phyloP scores from a whole-genome alignment of 2,888 invertebrate genomes.

The Dusona sp. region DNA sequence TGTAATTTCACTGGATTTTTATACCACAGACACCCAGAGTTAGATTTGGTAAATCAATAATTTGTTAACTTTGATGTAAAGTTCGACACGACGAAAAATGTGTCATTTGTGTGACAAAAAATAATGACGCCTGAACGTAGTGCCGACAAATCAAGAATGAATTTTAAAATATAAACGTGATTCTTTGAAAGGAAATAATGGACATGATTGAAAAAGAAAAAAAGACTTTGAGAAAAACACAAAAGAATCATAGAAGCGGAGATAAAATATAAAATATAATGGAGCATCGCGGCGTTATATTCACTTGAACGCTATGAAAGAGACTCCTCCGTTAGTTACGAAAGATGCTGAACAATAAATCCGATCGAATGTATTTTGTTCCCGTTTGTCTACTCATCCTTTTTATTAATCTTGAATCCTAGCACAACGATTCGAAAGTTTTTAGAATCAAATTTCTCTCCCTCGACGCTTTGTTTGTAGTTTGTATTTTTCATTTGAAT shows the following conservation, averaged over 20 bases:
- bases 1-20: not conserved
- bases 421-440: not conserved
- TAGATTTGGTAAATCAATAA: not conserved
- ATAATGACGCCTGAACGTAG: not conserved
- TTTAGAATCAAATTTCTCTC: not conserved
- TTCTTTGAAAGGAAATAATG: not conserved
- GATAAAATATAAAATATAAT: not conserved
- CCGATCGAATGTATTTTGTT: not conserved
- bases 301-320: not conserved
- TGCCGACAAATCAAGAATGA: not conserved
- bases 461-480: not conserved
- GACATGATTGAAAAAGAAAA: not conserved
- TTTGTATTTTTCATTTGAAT: not conserved
- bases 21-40: not conserved
- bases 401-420: not conserved
- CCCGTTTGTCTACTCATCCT: not conserved
- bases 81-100: not conserved
- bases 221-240: no score
- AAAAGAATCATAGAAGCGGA: not conserved
- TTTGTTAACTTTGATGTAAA: not conserved
- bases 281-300: not conserved
- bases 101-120: not conserved
- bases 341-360: not conserved
- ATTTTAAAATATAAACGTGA: not conserved
- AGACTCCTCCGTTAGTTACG: not conserved